phyloP scores from a whole-genome alignment of 2,888 invertebrate genomes.

The Buathra laborator region DNA sequence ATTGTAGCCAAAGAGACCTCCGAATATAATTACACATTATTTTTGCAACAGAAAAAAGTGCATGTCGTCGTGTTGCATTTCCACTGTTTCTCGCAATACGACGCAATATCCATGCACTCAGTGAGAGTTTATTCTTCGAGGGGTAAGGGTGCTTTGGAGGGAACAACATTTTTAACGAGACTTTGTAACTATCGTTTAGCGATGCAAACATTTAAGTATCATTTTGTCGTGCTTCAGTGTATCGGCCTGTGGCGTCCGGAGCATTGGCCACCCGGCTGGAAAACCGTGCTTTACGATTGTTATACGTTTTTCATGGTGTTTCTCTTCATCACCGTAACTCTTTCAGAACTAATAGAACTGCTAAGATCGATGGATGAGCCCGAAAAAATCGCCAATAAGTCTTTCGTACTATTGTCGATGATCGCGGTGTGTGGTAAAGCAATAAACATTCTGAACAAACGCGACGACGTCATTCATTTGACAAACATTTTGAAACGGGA shows the following conservation, averaged over 20 bases:
- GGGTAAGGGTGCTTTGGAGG: background rate
- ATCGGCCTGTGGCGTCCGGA: constrained; percentile 54
- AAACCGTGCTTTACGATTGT: constrained; percentile 32
- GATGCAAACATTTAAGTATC: background rate
- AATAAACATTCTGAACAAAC: constrained; percentile 45
- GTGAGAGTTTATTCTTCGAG: background rate
- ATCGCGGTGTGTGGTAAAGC: constrained; percentile 50
- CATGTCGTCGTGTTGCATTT: no score
- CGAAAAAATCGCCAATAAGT: constrained; percentile 41
- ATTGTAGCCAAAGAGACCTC: no score
- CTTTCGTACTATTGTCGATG: constrained; percentile 49
- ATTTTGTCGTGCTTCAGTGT: background rate
- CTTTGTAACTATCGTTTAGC: background rate
- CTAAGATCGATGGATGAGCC: constrained; percentile 14
- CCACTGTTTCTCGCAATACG: background rate
- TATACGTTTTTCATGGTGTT: constrained; percentile 37
- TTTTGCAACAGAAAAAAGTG: no score
- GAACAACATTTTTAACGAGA: background rate
- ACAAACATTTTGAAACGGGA: constrained; percentile 12
- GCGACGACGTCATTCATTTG: constrained; percentile 28
- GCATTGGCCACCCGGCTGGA: constrained; percentile 45
- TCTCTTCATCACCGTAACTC: constrained; percentile 26
- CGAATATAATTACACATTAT: no score
- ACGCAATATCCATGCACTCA: background rate
- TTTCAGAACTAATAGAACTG: constrained; percentile 33